Base-by-base conservation (phyloP, 2,113 vertebrate genomes). In the Passer montanus region DNA sequence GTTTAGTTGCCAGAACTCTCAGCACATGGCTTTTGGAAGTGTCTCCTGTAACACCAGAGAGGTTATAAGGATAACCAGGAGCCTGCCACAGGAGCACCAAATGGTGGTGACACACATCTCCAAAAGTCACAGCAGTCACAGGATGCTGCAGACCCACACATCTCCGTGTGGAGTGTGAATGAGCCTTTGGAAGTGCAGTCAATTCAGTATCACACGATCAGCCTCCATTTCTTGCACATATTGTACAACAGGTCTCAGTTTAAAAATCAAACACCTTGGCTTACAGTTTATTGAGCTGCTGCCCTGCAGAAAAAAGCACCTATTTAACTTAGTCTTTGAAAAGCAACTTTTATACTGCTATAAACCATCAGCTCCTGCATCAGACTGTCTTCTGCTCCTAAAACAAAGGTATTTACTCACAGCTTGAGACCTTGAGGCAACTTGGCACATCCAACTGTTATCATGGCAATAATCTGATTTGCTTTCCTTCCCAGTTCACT, bases 401-500 rank as follows among this genome's bases (percentile, higher is more conserved):
- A 77, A 95, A 85, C 93, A 91, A 95, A 95, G 63, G 82, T 55
- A 74, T 94, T 96, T 80, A 88, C 94, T 93, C 94, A 79, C 91
- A 94, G 87, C 84, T 90, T 93, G 94, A 96, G 95, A 96, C 92
- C 92, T 91, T 53, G 93, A 97, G 94, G 94, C 93, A 67, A 93
- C 76, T 90, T 96, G 94, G 95, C 94, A 96, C 88, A 93, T 91
- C 69, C 64, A 74, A 2, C 72, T 86, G 75, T 77, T 95, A 96
- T 95, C 94, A 88, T n/a, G 74, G 72, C 85, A 86, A 90, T 93
- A 86, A 96, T 95, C 90, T 94, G 87, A 92, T 91, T 81, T 92
- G 70, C 87, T 56, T 95, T 93, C 95, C 95, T 94, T 95, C 93
- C 89, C 91, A 90, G 73, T 87, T 94, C 68, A 62, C 83, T 92